Conservation (phyloP, 2,888 invertebrate species). For the Troides helena region DNA sequence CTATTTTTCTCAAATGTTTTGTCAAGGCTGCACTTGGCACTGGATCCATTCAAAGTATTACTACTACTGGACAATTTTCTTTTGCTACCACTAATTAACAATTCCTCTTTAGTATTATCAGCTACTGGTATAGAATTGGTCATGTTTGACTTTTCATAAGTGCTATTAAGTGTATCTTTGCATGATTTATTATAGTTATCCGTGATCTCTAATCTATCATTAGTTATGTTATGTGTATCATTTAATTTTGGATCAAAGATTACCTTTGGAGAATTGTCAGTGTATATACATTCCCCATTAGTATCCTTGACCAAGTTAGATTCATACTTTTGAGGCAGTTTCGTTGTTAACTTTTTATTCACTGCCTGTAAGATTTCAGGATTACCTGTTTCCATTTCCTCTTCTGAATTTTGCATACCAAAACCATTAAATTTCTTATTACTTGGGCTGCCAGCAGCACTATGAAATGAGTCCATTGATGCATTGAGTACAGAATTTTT, state of each 20-base stretch:
- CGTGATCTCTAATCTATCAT: slow-evolving; percentile 33
- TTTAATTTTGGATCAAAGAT: slow-evolving; percentile 26
- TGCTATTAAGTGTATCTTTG: slow-evolving; percentile 24
- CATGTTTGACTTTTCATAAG: slow-evolving; percentile 5
- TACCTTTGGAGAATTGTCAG: slow-evolving; percentile 22
- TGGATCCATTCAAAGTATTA: background rate
- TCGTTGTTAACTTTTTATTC: slow-evolving; percentile 19
- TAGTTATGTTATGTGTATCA: slow-evolving; percentile 32
- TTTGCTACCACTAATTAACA: slow-evolving; percentile 24
- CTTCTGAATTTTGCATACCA: background rate
- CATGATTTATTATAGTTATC: slow-evolving; percentile 30
- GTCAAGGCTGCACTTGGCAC: slow-evolving; percentile 29
- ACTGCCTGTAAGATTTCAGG: background rate
- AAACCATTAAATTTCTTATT: slow-evolving; percentile 8
- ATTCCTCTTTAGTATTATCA: slow-evolving; percentile 34
- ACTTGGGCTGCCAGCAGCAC: slow-evolving; percentile 62
- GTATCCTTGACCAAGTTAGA: slow-evolving; percentile 6
- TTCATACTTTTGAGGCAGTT: slow-evolving; percentile 6
- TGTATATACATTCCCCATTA: slow-evolving; percentile 16
- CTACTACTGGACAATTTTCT: slow-evolving; percentile 12
- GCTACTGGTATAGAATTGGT: slow-evolving; percentile 31
- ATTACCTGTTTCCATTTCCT: slow-evolving; percentile 2
- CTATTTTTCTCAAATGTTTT: slow-evolving; percentile 43
- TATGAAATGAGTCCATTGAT: slow-evolving; percentile 64
- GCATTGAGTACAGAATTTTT: slow-evolving; percentile 37